Conservation (phyloP, 1,140 invertebrate species). For the Idris sp. region DNA sequence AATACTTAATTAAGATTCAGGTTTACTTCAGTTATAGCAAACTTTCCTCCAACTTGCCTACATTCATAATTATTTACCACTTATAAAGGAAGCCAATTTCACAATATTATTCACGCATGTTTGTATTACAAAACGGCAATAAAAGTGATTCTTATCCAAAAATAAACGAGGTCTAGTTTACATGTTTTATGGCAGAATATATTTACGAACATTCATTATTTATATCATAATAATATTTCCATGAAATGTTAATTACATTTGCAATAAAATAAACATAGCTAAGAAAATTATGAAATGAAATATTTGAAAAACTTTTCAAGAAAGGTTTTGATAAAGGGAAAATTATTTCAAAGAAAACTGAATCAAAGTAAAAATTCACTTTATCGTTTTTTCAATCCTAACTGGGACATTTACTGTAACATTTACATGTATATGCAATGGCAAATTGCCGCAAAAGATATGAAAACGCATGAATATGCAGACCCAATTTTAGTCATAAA, state of each 20-base stretch:
- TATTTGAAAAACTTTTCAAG: no score
- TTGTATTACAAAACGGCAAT: background rate
- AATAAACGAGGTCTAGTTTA: no score
- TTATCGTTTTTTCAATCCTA: slow-evolving; percentile 3
- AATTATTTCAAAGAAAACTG: no score
- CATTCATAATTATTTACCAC: slow-evolving; percentile 15
- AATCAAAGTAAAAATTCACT: background rate
- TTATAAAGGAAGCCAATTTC: background rate
- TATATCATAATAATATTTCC: no score
- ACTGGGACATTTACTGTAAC: slow-evolving; percentile 1
- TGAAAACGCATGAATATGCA: slow-evolving; percentile 36
- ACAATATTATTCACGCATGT: slow-evolving; percentile 1
- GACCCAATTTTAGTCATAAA: slow-evolving; percentile 24
- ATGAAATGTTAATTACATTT: no score
- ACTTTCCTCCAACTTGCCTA: slow-evolving; percentile 3
- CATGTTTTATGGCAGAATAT: no score
- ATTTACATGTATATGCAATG: slow-evolving; percentile 14
- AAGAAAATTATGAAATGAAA: no score
- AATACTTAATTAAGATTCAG: slow-evolving; percentile 9
- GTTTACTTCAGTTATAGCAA: slow-evolving; percentile 1
- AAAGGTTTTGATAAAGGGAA: no score
- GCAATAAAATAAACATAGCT: no score
- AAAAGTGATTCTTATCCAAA: no score
- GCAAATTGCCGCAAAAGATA: slow-evolving; percentile 27
- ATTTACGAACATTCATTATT: no score